Evolutionary conservation across 2,113 vertebrate species (phyloP), one percentile per base, ranked within the genome.

Genomic region (Bubo scandiacus): DNA sequence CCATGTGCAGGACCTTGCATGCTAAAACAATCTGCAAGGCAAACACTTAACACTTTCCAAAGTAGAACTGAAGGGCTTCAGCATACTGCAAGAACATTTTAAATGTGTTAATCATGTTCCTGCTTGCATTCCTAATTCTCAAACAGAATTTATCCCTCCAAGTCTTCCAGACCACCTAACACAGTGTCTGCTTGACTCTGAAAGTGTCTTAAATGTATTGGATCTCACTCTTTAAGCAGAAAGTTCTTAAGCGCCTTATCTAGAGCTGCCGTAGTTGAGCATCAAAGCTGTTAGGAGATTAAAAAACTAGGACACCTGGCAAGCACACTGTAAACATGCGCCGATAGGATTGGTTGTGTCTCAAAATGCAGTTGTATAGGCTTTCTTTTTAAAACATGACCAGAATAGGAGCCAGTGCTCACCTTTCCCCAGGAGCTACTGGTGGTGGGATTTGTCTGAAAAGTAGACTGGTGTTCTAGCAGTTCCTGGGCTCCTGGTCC

Each of bases 231-330:
- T 67, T 68, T 52, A 83, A 75, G 78, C 92, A 77, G 96, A 94
- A 95, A 86, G 96, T 95, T 95, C 43, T 68, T 95, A 95, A 96
- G 87, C 34, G 0, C 54, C 96, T 95, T 94, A 96, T 90, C 62
- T 85, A 68, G 90, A 95, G 94, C 93, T 86, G 91, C 84, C 61
- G 87, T 34, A 32, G 38, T 9, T 57, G 70, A 94, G 78, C 91
- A 87, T 89, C 94, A 94, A 68, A 94, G 93, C 87, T 79, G 84
- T 63, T 34, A 81, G 84, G 81, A 95, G 89, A 90, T 88, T 75
- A 80, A 40, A 90, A 85, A 96, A 93, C 57, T 85, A 34, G 94
- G 92, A 79, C 96, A 94, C 90, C 89, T 96, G 93, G 93, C 93
- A 94, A 55, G 87, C 58, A 11, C 62, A 6, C 5, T 54, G 90